Conservation (phyloP, 2,888 invertebrate species). For the Lamproptera curius region DNA sequence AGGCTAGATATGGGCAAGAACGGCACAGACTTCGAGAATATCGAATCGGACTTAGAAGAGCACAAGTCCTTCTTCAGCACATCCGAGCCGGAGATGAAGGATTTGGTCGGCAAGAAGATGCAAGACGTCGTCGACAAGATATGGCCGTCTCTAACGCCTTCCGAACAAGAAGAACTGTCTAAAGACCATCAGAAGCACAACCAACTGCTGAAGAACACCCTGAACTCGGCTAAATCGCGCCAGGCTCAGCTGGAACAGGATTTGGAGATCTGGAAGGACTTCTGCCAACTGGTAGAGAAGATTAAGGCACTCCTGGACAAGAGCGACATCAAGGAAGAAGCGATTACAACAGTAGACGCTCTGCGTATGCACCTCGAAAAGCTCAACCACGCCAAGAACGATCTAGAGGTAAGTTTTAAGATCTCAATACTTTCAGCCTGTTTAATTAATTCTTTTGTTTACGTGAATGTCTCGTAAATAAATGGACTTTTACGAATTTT, state of each 20-base stretch:
- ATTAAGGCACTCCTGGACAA: conserved; percentile 86
- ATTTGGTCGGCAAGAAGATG: conserved; percentile 88
- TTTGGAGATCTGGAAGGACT: conserved; percentile 91
- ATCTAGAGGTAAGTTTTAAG: conserved; percentile 81
- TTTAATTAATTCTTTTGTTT: background rate
- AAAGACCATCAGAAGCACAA: conserved; percentile 89
- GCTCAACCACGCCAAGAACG: conserved; percentile 85
- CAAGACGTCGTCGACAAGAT: conserved; percentile 92
- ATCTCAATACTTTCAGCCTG: background rate
- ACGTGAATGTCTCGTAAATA: background rate
- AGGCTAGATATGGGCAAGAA: conserved; percentile 87
- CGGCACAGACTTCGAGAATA: conserved; percentile 93
- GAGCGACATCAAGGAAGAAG: conserved; percentile 87
- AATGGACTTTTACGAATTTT: too few relatives aligned
- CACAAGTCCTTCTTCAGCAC: conserved; percentile 90
- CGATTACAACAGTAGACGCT: conserved; percentile 87
- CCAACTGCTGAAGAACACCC: conserved; percentile 87
- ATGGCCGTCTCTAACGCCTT: conserved; percentile 89
- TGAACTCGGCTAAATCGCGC: conserved; percentile 90
- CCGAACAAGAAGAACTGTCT: conserved; percentile 90
- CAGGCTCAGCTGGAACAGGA: conserved; percentile 89
- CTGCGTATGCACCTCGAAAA: conserved; percentile 91
- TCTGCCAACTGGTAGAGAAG: conserved; percentile 86
- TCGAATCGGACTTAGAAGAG: conserved; percentile 89
- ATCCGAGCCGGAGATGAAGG: conserved; percentile 86